Base-by-base conservation (phyloP, 2,113 vertebrate genomes). In the Glaucidium brasilianum region DNA sequence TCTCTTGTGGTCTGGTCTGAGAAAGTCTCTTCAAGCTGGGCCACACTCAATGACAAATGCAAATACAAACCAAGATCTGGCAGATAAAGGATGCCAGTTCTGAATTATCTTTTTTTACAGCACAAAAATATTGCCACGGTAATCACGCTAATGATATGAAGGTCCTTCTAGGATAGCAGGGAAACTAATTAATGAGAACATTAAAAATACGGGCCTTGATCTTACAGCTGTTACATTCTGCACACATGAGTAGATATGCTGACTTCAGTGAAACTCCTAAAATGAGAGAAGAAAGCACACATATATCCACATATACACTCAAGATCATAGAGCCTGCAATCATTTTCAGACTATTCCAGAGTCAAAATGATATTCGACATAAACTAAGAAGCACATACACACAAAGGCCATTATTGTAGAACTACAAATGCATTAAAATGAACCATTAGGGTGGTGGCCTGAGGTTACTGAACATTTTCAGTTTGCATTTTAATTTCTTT, bases 401-500 rank as follows among this genome's bases (percentile, higher is more conserved):
- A 87, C 43, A 82, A 80, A 94, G 29, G 49, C 64, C 52, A 47
- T 93, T 84, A 83, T 3, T 92, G 41, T 17, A 92, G 73, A 90
- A 92, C 78, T 82, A 76, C n/a, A 96, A 92, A 96, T 10, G 50
- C 62, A 96, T 96, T 95, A 77, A 94, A 94, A 76, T 64, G 58
- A 97, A 96, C 87, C 91, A 95, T 95, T 89, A 91, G 94, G 59
- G 84, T 59, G 80, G 50, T 82, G 69, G 96, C 96, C 88, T 75
- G 80, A 96, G 90, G 95, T 96, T 94, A 96, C 30, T 1, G 53
- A 94, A 88, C 71, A 80, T 78, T 94, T 96, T 85, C 77, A 50
- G 76, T 79, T 89, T 88, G 85, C 37, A 92, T 94, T 96, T 95
- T 93, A 88, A 96, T 97, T 96, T 96, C 49, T 95, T 95, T 87